These are phyloP conservation scores for Drosophila serrata DNA, from an alignment of 1,140 invertebrate species.

Conservation along the genomic window DNA sequence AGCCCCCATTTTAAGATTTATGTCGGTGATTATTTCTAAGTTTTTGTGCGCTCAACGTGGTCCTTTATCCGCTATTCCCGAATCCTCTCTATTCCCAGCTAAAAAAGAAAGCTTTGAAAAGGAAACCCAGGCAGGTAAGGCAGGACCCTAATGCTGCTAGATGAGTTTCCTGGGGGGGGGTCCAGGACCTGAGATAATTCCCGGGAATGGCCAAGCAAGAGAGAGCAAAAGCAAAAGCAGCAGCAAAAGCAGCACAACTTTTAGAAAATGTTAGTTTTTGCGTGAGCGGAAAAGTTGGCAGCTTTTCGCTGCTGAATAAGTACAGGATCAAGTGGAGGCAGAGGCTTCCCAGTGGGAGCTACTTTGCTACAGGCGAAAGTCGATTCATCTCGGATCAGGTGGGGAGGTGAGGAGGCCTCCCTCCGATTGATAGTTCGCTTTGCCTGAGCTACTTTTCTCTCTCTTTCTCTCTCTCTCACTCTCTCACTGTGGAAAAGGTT, in stretches of 20 bases:
- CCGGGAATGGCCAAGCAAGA: conserved; percentile 8
- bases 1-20: conserved; percentile 83
- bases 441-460: background rate
- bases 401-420: background rate
- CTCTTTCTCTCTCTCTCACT: background rate
- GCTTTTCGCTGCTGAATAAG: conserved; percentile 20
- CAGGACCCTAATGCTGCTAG: conserved; percentile 56
- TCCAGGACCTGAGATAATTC: conserved; percentile 42
- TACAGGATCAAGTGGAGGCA: background rate
- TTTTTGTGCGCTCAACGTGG: conserved; percentile 78
- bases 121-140: conserved; percentile 26
- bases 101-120: conserved; percentile 25
- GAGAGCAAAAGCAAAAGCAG: background rate
- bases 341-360: background rate
- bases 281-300: conserved; percentile 13
- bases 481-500: conserved; percentile 7
- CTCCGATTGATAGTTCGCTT: conserved; percentile 19
- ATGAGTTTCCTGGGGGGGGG: conserved; percentile 11
- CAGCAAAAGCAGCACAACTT: conserved; percentile 14
- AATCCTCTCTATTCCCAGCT: conserved; percentile 7
- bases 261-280: conserved; percentile 52
- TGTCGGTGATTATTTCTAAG: conserved; percentile 85
- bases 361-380: background rate
- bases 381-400: conserved; percentile 18
- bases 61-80: background rate